Evolutionary conservation across 2,113 vertebrate species (phyloP).

Genomic region (Ovis canadensis): DNA sequence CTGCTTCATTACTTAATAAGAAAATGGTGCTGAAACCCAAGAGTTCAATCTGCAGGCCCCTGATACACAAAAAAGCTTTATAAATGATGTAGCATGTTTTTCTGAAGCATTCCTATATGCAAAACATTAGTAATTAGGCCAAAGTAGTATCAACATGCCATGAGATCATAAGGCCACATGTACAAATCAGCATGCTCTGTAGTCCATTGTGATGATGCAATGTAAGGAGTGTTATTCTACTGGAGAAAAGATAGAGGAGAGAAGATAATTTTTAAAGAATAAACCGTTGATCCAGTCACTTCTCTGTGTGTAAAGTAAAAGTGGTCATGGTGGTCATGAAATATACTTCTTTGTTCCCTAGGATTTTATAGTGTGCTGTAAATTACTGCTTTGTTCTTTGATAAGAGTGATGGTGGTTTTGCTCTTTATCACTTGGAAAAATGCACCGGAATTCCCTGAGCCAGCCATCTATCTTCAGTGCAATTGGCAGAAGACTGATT

Average conservation of each 20-base stretch:
- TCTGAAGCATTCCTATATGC: not conserved
- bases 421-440: conserved; percentile 38
- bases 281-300: not conserved
- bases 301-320: not conserved
- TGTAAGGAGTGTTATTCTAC: not conserved
- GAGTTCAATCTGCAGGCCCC: not conserved
- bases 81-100: not conserved
- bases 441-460: not conserved
- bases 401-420: not conserved
- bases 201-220: not conserved
- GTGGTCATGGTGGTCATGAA: no score
- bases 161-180: not conserved
- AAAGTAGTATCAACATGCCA: not conserved
- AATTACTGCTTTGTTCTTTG: not conserved
- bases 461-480: not conserved
- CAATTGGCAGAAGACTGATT: conserved; percentile 28
- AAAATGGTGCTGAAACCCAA: not conserved
- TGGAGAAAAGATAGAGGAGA: not conserved
- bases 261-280: not conserved
- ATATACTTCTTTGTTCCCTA: not conserved
- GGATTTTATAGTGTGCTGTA: not conserved
- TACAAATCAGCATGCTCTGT: not conserved
- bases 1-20: not conserved
- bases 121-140: not conserved
- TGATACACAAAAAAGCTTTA: not conserved